Evolutionary conservation across 1,140 invertebrate genomes (phyloP).

Genomic region (Listronotus oregonensis): DNA sequence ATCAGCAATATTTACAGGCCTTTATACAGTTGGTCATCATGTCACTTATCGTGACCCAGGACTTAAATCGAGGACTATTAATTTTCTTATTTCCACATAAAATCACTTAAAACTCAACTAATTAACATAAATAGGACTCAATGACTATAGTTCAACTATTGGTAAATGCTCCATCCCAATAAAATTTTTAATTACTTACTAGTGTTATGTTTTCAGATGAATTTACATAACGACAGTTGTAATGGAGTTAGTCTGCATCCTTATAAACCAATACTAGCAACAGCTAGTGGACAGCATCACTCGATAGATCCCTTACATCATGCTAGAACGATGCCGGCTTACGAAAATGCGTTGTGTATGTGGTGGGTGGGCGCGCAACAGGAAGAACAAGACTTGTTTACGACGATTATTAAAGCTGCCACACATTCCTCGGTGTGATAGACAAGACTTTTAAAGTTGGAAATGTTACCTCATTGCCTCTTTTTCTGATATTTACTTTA

Average conservation of each 20-base stretch:
- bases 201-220: constrained; percentile 61
- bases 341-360: constrained; percentile 54
- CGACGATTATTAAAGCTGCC: constrained; percentile 52
- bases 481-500: too few relatives aligned
- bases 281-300: constrained; percentile 78
- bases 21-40: constrained; percentile 36
- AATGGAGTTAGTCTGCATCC: constrained; percentile 86
- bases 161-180: constrained; percentile 37
- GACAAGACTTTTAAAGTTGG: too few relatives aligned
- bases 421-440: constrained; percentile 40
- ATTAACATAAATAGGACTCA: constrained; percentile 32
- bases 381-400: constrained; percentile 52
- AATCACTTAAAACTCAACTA: constrained; percentile 33
- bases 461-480: too few relatives aligned
- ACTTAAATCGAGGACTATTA: constrained; percentile 43
- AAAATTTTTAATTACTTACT: constrained; percentile 18
- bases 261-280: constrained; percentile 76
- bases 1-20: constrained; percentile 42
- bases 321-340: constrained; percentile 42
- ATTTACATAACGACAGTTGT: constrained; percentile 77
- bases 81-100: constrained; percentile 40
- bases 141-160: constrained; percentile 37
- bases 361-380: constrained; percentile 55
- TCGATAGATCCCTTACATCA: constrained; percentile 54
- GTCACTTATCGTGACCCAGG: constrained; percentile 37